These are phyloP conservation scores for Bostrychus sinensis DNA, from an alignment of 2,113 vertebrate genomes.

Conservation along the genomic window DNA sequence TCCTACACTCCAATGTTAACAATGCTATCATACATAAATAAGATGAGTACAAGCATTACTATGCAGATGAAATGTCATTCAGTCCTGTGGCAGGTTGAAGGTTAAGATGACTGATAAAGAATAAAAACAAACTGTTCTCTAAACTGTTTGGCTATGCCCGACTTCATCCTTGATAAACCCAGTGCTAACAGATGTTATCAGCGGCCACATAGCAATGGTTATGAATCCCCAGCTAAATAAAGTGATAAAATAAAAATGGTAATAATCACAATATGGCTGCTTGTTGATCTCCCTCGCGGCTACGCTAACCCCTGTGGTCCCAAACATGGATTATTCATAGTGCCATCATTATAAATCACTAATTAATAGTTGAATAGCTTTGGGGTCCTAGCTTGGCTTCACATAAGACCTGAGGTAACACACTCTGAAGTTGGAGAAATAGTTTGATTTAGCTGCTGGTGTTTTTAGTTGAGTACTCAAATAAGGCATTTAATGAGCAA, in stretches of 20 bases:
- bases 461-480: slow-evolving; percentile 5
- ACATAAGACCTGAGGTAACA: slow-evolving; percentile 36
- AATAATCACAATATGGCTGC: slow-evolving; percentile 43
- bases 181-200: slow-evolving; percentile 47
- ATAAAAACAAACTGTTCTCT: slow-evolving; percentile 38
- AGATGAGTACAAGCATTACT: not conserved
- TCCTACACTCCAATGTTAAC: not conserved
- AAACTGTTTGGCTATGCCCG: slow-evolving; percentile 41
- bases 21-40: not conserved
- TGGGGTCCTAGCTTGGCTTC: slow-evolving; percentile 36
- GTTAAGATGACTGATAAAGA: not conserved
- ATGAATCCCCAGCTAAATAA: slow-evolving; percentile 37
- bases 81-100: not conserved
- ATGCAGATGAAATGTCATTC: not conserved
- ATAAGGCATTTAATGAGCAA: slow-evolving; percentile 8
- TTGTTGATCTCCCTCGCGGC: slow-evolving; percentile 54
- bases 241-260: slow-evolving; percentile 28
- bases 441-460: not conserved
- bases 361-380: slow-evolving; percentile 55
- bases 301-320: slow-evolving; percentile 37
- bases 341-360: slow-evolving; percentile 61
- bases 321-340: slow-evolving; percentile 66
- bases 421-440: slow-evolving; percentile 15
- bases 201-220: slow-evolving; percentile 27
- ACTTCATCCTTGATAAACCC: slow-evolving; percentile 27